phyloP scores from a whole-genome alignment of 1,140 invertebrate genomes.

The Sweltsa coloradensis region DNA sequence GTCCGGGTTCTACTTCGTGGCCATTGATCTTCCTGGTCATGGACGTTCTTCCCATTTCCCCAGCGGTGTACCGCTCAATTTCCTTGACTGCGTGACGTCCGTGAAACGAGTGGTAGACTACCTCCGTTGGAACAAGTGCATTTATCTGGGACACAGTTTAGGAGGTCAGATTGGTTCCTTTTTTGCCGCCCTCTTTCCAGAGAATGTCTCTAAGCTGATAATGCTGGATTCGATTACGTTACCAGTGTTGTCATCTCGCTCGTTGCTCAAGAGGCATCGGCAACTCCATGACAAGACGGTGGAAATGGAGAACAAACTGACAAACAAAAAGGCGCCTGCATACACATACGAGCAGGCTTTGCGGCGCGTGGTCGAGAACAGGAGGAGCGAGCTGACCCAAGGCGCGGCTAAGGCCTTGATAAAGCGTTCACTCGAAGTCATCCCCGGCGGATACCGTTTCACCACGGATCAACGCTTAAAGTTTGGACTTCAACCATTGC shows the following conservation, averaged over 20 bases:
- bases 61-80: slow-evolving; percentile 32
- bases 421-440: slow-evolving; percentile 29
- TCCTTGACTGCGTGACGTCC: slow-evolving; percentile 32
- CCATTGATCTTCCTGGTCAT: slow-evolving; percentile 56
- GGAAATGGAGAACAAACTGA: slow-evolving; percentile 21
- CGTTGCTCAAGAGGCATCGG: slow-evolving; percentile 22
- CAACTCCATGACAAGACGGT: slow-evolving; percentile 21
- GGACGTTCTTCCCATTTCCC: slow-evolving; percentile 50
- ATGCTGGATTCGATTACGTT: slow-evolving; percentile 36
- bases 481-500: not conserved
- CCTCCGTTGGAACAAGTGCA: slow-evolving; percentile 40
- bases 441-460: slow-evolving; percentile 24
- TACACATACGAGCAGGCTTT: slow-evolving; percentile 39
- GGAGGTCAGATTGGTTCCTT: slow-evolving; percentile 33
- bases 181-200: slow-evolving; percentile 35
- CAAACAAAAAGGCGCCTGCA: slow-evolving; percentile 18
- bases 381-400: slow-evolving; percentile 25
- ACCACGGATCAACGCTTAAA: slow-evolving; percentile 28
- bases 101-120: slow-evolving; percentile 38
- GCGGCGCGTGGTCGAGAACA: slow-evolving; percentile 27
- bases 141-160: slow-evolving; percentile 44
- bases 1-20: slow-evolving; percentile 41
- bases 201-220: slow-evolving; percentile 35
- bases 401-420: slow-evolving; percentile 35
- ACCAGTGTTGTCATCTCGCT: slow-evolving; percentile 18